Evolutionary conservation across 1,140 invertebrate genomes (phyloP).

Genomic region (Drosophila takahashii): DNA sequence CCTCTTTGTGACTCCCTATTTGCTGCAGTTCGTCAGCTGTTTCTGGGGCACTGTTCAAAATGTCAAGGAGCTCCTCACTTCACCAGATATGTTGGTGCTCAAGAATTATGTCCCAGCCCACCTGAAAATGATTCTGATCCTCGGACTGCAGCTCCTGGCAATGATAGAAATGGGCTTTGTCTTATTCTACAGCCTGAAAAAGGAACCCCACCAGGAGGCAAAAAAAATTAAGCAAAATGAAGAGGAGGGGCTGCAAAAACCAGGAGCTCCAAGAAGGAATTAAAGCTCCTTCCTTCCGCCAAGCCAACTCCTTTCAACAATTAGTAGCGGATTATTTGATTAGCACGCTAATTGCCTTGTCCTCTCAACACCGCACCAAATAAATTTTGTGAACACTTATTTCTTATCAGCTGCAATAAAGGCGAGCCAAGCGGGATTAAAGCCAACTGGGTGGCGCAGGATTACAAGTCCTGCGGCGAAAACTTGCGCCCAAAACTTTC

Average conservation of each 20-base stretch:
- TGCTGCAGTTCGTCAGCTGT: neutral
- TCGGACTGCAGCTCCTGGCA: neutral
- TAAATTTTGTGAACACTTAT: slow-evolving; percentile 69
- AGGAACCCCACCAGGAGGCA: neutral
- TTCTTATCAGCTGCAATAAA: slow-evolving; percentile 68
- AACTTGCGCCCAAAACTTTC: slow-evolving; percentile 71
- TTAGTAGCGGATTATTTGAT: slow-evolving; percentile 71
- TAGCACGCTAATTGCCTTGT: slow-evolving; percentile 71
- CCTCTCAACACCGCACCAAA: slow-evolving; percentile 36
- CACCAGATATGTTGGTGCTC: neutral
- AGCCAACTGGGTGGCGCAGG: slow-evolving; percentile 24
- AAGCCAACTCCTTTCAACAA: slow-evolving; percentile 27
- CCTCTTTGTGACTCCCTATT: slow-evolving; percentile 11
- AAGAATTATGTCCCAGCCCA: neutral
- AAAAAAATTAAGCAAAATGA: neutral
- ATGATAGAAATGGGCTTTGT: neutral
- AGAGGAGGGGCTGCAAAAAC: neutral
- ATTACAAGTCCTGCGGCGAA: slow-evolving; percentile 40
- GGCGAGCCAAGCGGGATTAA: slow-evolving; percentile 65
- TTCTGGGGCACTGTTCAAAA: neutral
- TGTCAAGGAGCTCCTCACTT: neutral
- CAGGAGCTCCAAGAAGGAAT: neutral
- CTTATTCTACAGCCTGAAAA: slow-evolving; percentile 2
- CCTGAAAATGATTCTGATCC: neutral
- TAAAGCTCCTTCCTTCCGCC: neutral